Evolutionary conservation across 2,113 vertebrate genomes (phyloP).

Genomic region (Cyphomyrus discorhynchus): DNA sequence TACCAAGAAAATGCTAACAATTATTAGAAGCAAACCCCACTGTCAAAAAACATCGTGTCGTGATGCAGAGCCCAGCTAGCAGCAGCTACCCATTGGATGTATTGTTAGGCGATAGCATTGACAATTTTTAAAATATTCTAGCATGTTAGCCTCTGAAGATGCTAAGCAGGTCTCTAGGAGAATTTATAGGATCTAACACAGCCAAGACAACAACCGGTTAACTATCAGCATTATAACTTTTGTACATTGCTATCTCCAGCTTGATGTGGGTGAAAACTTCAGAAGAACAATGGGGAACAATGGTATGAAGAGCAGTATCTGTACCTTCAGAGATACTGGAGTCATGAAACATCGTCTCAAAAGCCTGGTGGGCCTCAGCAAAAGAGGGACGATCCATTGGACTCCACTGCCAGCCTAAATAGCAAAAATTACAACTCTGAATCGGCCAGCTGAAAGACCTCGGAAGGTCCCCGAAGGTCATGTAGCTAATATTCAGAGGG

Average conservation of each 20-base stretch:
- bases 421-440: not conserved
- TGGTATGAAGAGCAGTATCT: not conserved
- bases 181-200: not conserved
- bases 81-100: not conserved
- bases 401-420: constrained; percentile 92
- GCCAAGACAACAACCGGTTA: not conserved
- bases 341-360: constrained; percentile 98
- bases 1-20: not conserved
- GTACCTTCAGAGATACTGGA: constrained; percentile 97
- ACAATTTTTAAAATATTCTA: not conserved
- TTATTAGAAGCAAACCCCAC: not conserved
- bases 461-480: not conserved
- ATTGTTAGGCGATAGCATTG: not conserved
- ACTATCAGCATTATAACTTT: not conserved
- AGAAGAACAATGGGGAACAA: not conserved
- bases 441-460: not conserved
- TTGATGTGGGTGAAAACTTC: not conserved
- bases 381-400: constrained; percentile 89
- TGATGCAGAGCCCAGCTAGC: not conserved
- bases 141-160: not conserved
- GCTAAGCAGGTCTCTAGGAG: not conserved
- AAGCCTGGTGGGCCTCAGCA: constrained; percentile 93
- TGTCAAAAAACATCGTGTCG: not conserved
- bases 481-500: not conserved
- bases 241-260: not conserved